A percentile compares a stretch with the other conserved stretches of the same genome.
These are phyloP conservation scores for Ametastegia equiseti DNA, from an alignment of 2,888 invertebrate species.

Conservation along the genomic window DNA sequence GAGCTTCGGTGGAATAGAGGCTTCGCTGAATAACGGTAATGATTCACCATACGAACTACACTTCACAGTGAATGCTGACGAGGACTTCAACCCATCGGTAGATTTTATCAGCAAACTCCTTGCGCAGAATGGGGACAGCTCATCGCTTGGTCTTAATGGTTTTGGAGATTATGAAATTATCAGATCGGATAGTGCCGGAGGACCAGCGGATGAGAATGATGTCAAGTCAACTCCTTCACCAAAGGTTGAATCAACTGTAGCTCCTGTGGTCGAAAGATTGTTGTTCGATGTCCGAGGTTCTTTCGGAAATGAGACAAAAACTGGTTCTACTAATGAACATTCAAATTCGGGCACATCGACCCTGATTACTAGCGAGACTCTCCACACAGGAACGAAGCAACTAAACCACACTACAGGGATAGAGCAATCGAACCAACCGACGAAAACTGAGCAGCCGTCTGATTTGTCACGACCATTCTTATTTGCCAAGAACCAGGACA, in stretches of 20 bases:
- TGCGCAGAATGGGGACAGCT: constrained; percentile 54
- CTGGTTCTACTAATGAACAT: neutral
- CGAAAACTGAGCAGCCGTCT: too few relatives aligned
- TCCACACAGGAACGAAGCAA: neutral
- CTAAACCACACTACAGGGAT: neutral
- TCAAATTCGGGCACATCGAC: neutral
- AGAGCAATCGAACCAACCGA: neutral
- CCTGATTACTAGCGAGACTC: neutral
- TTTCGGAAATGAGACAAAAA: neutral
- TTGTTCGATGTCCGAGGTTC: neutral
- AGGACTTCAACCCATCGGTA: constrained; percentile 54
- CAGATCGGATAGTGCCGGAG: constrained; percentile 47
- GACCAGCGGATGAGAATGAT: neutral
- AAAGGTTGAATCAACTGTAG: neutral
- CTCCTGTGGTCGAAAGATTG: neutral
- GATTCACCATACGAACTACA: constrained; percentile 64
- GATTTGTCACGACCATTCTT: constrained; percentile 12
- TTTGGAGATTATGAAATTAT: constrained; percentile 54
- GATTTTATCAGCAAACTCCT: constrained; percentile 59
- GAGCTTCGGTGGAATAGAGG: constrained; percentile 48
- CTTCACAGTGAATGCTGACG: constrained; percentile 58
- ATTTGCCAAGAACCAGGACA: neutral
- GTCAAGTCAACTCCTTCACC: neutral
- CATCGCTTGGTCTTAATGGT: constrained; percentile 43
- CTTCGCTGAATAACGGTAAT: constrained; percentile 54